Base-by-base conservation (phyloP, 1,140 invertebrate species). In the Drosophila equinoxialis region DNA sequence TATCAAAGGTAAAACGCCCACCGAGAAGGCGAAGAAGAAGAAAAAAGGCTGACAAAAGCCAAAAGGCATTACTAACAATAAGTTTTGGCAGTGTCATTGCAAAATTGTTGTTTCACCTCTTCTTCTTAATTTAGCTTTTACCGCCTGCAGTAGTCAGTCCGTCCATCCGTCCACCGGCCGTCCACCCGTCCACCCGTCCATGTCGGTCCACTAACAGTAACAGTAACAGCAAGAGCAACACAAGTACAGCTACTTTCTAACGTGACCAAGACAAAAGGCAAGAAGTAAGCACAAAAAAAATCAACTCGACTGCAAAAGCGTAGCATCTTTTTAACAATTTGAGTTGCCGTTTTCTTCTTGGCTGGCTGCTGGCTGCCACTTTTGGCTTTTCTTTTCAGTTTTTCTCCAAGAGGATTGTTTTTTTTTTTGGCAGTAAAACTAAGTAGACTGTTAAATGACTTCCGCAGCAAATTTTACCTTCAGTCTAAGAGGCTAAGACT, bases 371-470 rank as follows among this genome's bases (percentile, higher is more conserved):
- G n/a, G 54, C 26, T n/a, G 54, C 54, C 58, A 42, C 30, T 65
- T 65, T 60, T 59, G 51, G 64, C 65, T 37, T 30, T 20, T 58
- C n/a, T 17, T 64, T 57, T 65, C 71, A 45, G 39, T 30, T 13
- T 10, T 26, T 20, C 54, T 63, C 62, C 45, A 30, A 6, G 30
- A 30, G 30, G 57, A 59, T 67, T 30, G 65, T 48, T 72, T 77
- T 30, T 67, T 48, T 72, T 77, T 77, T 77, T 77, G 74, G 73
- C 74, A 66, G 62, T 42, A 67, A 78, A 79, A 71, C 71, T 79
- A 79, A 87, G 68, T 79, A 87, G 83, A 86, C 79, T 72, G 79
- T 83, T 80, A 83, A 87, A 87, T 89, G 73, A 87, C 84, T 79
- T 87, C 84, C 83, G 84, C 68, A 77, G 84, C 68, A 77, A 60